Percentiles rank a stretch among this genome's conserved stretches.
Conservation (phyloP, 1,140 invertebrate species). For the Fopius arisanus region DNA sequence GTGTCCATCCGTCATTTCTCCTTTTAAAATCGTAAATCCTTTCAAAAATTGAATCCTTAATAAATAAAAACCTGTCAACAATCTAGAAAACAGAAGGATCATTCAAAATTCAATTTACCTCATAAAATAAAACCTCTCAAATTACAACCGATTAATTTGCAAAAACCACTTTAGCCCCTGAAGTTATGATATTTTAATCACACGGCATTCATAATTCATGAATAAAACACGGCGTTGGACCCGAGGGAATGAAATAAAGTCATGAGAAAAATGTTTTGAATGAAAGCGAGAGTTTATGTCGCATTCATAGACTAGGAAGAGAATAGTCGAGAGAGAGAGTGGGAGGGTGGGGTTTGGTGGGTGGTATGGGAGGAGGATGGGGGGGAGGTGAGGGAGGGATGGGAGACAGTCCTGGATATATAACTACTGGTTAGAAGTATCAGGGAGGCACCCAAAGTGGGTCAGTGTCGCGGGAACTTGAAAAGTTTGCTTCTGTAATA, state of each 20-base stretch:
- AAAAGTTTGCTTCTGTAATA: constrained; percentile 66
- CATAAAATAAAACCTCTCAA: too few relatives aligned
- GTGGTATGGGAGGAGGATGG: too few relatives aligned
- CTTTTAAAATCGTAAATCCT: too few relatives aligned
- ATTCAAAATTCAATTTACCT: too few relatives aligned
- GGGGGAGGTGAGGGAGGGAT: background rate
- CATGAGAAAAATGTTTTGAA: constrained; percentile 30
- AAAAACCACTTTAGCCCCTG: too few relatives aligned
- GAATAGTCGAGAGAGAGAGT: constrained; percentile 2
- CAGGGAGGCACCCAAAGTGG: constrained; percentile 54
- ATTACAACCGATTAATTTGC: too few relatives aligned
- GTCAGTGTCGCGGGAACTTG: constrained; percentile 65
- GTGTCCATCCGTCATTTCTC: too few relatives aligned
- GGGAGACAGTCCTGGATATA: constrained; percentile 18
- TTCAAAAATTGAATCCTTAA: too few relatives aligned
- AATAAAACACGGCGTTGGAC: background rate
- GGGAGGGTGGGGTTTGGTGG: too few relatives aligned
- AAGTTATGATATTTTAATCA: too few relatives aligned
- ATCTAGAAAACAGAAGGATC: too few relatives aligned
- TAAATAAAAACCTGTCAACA: too few relatives aligned
- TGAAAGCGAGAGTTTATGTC: constrained; percentile 26
- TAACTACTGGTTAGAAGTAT: constrained; percentile 47
- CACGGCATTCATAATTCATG: background rate
- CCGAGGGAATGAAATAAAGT: constrained; percentile 22
- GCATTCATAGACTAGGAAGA: constrained; percentile 23